These are phyloP conservation scores for Coreoperca whiteheadi DNA, from an alignment of 2,113 vertebrate genomes.

Conservation along the genomic window DNA sequence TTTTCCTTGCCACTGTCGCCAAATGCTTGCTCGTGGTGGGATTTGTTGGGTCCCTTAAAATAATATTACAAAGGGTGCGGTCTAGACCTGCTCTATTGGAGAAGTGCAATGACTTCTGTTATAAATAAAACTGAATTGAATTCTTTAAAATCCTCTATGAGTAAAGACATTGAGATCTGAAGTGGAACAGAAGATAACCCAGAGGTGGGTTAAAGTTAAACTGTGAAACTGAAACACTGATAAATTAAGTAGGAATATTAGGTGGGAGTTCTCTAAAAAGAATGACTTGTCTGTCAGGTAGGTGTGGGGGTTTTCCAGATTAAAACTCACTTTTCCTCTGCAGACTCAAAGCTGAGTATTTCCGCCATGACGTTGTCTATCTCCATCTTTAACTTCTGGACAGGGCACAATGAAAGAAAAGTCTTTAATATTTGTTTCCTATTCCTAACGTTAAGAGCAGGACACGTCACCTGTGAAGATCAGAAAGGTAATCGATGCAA, in stretches of 20 bases:
- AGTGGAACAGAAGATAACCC: neutral
- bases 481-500: too few species aligned
- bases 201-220: neutral
- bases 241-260: neutral
- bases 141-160: neutral
- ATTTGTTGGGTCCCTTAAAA: too few species aligned
- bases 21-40: too few species aligned
- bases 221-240: conserved; percentile 1
- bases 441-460: neutral
- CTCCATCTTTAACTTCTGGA: conserved; percentile 91
- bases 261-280: neutral
- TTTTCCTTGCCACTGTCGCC: too few species aligned
- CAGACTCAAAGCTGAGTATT: conserved; percentile 89
- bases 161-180: neutral
- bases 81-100: too few species aligned
- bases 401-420: conserved; percentile 7
- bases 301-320: neutral
- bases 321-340: conserved; percentile 86
- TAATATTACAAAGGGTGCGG: too few species aligned
- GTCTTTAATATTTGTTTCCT: neutral
- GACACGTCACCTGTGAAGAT: neutral
- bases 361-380: conserved; percentile 90
- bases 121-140: too few species aligned
- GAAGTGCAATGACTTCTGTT: too few species aligned
- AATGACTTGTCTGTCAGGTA: accelerated